A percentile compares a stretch with the other conserved stretches of the same genome.
Evolutionary conservation across 2,113 vertebrate species (phyloP).

Genomic region (Spilogale gracilis): DNA sequence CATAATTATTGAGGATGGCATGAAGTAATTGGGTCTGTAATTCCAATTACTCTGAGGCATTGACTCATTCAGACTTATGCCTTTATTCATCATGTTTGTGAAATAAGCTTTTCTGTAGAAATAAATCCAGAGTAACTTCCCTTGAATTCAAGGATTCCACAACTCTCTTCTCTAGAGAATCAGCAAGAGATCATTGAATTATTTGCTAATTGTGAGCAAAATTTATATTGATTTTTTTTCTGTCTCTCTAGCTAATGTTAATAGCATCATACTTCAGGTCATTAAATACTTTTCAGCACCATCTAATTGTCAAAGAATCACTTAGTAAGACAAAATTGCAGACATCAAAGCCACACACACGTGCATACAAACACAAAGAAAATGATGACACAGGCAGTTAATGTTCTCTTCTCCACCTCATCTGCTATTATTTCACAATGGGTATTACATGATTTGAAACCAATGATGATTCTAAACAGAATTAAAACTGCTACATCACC

Average conservation of each 20-base stretch:
- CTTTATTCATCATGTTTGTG: slow-evolving; percentile 71
- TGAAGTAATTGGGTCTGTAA: slow-evolving; percentile 69
- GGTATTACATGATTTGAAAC: background rate
- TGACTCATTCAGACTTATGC: slow-evolving; percentile 71
- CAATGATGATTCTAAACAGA: background rate
- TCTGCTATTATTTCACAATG: background rate
- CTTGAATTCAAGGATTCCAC: slow-evolving; percentile 52
- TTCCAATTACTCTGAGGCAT: slow-evolving; percentile 65
- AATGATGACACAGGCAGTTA: slow-evolving; percentile 3
- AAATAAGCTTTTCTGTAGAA: slow-evolving; percentile 77
- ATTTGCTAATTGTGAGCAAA: slow-evolving; percentile 90
- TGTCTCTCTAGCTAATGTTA: slow-evolving; percentile 80
- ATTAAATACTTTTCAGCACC: slow-evolving; percentile 80
- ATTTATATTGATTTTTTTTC: slow-evolving; percentile 87
- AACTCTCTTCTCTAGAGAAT: slow-evolving; percentile 74
- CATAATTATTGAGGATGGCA: slow-evolving; percentile 70
- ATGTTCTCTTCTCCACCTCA: background rate
- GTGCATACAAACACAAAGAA: background rate
- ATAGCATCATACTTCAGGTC: slow-evolving; percentile 80
- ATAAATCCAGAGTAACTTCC: slow-evolving; percentile 70
- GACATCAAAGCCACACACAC: slow-evolving; percentile 40
- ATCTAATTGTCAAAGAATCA: slow-evolving; percentile 80
- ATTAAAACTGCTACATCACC: background rate
- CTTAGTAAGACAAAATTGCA: slow-evolving; percentile 66
- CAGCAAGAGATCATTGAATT: slow-evolving; percentile 85